Evolutionary conservation across 2,113 vertebrate genomes (phyloP).

Genomic region (Festucalex cinctus): DNA sequence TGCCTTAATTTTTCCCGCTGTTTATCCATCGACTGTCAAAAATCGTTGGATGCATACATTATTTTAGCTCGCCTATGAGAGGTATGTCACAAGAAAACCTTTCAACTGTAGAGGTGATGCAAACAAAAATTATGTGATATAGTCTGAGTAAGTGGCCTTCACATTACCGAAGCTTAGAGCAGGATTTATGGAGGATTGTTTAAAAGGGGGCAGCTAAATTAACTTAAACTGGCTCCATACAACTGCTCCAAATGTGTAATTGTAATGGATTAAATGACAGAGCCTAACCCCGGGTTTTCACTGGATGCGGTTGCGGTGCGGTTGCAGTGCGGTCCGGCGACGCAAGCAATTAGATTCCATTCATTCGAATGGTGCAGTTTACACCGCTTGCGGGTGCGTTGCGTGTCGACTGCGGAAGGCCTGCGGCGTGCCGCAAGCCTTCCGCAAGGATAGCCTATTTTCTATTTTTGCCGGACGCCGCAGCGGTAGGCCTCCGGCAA

Average conservation of each 20-base stretch:
- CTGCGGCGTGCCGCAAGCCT: no score
- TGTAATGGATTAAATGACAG: constrained; percentile 47
- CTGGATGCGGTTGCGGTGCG: no score
- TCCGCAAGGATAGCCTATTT: no score
- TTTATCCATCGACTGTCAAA: constrained; percentile 5
- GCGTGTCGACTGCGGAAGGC: no score
- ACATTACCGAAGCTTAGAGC: constrained; percentile 6
- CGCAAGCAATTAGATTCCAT: no score
- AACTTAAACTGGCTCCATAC: constrained; percentile 35
- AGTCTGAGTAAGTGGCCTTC: constrained; percentile 5
- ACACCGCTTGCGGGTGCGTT: no score
- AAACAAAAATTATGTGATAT: background rate
- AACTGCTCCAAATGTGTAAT: constrained; percentile 26
- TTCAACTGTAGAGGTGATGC: background rate
- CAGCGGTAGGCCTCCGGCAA: no score
- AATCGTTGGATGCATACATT: background rate
- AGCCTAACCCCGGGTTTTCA: no score
- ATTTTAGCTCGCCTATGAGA: background rate
- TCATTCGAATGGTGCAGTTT: no score
- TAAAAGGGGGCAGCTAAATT: constrained; percentile 36
- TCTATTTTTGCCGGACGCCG: no score
- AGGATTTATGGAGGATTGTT: constrained; percentile 40
- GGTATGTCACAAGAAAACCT: background rate
- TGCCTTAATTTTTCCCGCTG: constrained; percentile 1
- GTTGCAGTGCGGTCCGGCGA: no score